Percentiles rank a stretch among this genome's conserved stretches.
Evolutionary conservation across 2,888 invertebrate species (phyloP).

Genomic region (Congeria kusceri): DNA sequence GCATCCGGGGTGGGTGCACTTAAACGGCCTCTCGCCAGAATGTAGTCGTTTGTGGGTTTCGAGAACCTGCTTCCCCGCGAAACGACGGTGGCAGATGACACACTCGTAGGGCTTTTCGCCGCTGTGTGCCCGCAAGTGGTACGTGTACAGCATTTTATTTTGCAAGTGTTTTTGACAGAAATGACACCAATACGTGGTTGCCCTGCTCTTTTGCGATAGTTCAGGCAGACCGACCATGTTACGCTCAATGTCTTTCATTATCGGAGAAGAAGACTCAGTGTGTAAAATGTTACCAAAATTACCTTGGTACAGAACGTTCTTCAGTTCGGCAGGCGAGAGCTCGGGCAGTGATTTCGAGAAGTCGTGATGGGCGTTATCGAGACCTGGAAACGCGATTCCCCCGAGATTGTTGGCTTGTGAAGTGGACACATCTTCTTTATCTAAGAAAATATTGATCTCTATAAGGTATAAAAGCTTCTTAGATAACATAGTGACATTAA

Average conservation of each 20-base stretch:
- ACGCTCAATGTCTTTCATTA: neutral
- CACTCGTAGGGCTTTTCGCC: constrained; percentile 55
- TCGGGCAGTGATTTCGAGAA: constrained; percentile 36
- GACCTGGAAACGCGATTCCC: constrained; percentile 54
- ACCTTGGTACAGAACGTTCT: constrained; percentile 51
- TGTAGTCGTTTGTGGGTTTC: constrained; percentile 59
- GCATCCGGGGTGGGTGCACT: constrained; percentile 43
- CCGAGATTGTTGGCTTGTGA: constrained; percentile 24
- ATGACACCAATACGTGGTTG: constrained; percentile 44
- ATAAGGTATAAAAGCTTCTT: too few species aligned
- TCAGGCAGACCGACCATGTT: neutral
- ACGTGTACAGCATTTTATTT: constrained; percentile 52
- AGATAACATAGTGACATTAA: too few species aligned
- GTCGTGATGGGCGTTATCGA: constrained; percentile 53
- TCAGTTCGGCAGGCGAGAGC: constrained; percentile 48
- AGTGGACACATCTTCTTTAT: neutral
- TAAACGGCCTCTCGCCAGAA: constrained; percentile 56
- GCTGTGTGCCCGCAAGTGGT: constrained; percentile 50
- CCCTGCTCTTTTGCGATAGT: constrained; percentile 7
- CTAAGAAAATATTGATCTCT: neutral
- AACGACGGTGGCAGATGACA: constrained; percentile 48
- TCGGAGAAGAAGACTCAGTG: constrained; percentile 19
- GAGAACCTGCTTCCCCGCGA: constrained; percentile 57
- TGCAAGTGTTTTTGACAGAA: constrained; percentile 52
- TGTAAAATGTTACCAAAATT: constrained; percentile 32